Evolutionary conservation across 1,140 invertebrate species (phyloP).

Genomic region (Leucophenga varia): DNA sequence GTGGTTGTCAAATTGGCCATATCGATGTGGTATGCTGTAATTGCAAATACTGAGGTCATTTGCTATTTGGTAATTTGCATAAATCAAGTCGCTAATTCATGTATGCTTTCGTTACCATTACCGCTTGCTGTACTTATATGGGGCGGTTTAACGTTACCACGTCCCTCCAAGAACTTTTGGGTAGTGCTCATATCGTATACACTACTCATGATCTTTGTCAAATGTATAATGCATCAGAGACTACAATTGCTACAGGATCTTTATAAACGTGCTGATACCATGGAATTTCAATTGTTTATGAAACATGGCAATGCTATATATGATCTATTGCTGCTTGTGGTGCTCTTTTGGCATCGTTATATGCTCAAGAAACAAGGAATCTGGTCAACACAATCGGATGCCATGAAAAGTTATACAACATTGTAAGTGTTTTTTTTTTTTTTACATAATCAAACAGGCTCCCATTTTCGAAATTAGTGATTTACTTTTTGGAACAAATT

Average conservation of each 20-base stretch:
- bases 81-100: slow-evolving; percentile 78
- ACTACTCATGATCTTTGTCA: slow-evolving; percentile 85
- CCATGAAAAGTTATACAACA: slow-evolving; percentile 1
- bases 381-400: slow-evolving; percentile 25
- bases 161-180: slow-evolving; percentile 97
- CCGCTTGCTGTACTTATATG: slow-evolving; percentile 95
- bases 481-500: no score
- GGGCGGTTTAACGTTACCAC: slow-evolving; percentile 92
- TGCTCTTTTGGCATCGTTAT: slow-evolving; percentile 95
- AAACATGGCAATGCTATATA: slow-evolving; percentile 82
- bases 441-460: no score
- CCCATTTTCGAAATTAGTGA: no score
- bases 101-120: slow-evolving; percentile 85
- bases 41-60: slow-evolving; percentile 88
- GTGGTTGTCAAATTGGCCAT: slow-evolving; percentile 55
- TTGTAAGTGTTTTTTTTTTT: no score
- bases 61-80: slow-evolving; percentile 95
- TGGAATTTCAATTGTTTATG: slow-evolving; percentile 87
- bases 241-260: slow-evolving; percentile 79
- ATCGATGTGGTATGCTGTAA: slow-evolving; percentile 79
- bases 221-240: slow-evolving; percentile 95
- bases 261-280: slow-evolving; percentile 64
- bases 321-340: slow-evolving; percentile 85
- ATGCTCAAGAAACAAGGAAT: slow-evolving; percentile 46
- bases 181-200: slow-evolving; percentile 95